These are phyloP conservation scores for Octonoba sinensis DNA, from an alignment of 2,888 invertebrate species.

Conservation along the genomic window DNA sequence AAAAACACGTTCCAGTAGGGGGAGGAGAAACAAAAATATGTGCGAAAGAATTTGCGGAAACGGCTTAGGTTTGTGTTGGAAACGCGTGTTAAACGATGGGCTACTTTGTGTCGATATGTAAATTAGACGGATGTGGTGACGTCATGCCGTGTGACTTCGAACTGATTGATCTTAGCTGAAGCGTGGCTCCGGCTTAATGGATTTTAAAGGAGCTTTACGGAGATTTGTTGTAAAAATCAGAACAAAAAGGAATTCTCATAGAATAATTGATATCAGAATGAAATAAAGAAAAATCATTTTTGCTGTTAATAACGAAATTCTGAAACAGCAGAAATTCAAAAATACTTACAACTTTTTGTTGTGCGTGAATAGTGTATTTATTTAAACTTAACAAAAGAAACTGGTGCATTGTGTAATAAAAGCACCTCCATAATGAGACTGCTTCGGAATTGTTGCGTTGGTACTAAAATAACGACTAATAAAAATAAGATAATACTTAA, in stretches of 20 bases:
- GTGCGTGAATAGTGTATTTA: too few relatives aligned
- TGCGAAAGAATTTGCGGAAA: slow-evolving; percentile 57
- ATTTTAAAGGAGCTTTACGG: neutral
- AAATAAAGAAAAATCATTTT: neutral
- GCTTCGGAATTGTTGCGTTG: too few relatives aligned
- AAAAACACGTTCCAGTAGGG: slow-evolving; percentile 5
- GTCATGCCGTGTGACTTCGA: slow-evolving; percentile 14
- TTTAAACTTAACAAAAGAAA: too few relatives aligned
- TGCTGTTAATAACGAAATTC: neutral
- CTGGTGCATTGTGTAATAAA: too few relatives aligned
- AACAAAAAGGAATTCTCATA: too few relatives aligned
- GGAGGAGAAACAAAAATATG: slow-evolving; percentile 13
- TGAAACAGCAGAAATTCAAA: neutral
- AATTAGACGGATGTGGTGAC: slow-evolving; percentile 46
- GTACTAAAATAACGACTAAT: too few relatives aligned
- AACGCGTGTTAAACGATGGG: slow-evolving; percentile 3
- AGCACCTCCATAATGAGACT: too few relatives aligned
- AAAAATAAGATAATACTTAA: too few relatives aligned
- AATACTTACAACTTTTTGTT: too few relatives aligned
- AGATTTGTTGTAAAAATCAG: too few relatives aligned
- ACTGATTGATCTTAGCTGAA: slow-evolving; percentile 24
- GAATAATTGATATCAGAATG: too few relatives aligned
- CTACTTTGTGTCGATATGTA: slow-evolving; percentile 31
- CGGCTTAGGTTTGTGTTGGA: slow-evolving; percentile 37
- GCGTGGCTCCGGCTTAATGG: slow-evolving; percentile 35